Evolutionary conservation across 2,113 vertebrate species (phyloP), one percentile per base, ranked within the genome.

Genomic region (Progne subis): DNA sequence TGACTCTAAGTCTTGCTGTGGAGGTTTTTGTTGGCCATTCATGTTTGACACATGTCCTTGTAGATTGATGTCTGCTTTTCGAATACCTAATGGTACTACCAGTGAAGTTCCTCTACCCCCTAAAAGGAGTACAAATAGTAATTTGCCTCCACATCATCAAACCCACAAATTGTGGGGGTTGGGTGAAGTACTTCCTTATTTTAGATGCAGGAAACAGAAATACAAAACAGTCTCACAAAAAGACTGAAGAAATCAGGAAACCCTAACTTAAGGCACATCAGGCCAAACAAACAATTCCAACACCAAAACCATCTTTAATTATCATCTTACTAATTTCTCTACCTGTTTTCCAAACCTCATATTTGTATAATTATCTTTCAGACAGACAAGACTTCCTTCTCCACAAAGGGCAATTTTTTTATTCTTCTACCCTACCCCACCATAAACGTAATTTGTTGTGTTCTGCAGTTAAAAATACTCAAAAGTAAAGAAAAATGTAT

Each of bases 161-260:
- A 85, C 41, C 26, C 53, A 75, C 60, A 79, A 47, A 88, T 14
- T 2, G 1, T 13, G 8, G 16, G 23, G 12, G 18, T 0, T 6
- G 23, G 24, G 37, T 19, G 8, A 52, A 61, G 39, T 34, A 89
- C 82, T 92, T 95, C 93, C 78, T 82, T 85, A 79, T 90, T 91
- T 94, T 41, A 85, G 53, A 85, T 68, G 16, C 49, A 90, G 70
- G 70, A 94, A 95, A 76, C 0, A 76, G 56, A 94, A 93, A 95
- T 44, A 64, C 50, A 69, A 49, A 70, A 86, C 25, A 59, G 53
- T 8, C 74, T 90, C 53, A 71, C 39, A 61, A 76, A 79, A 87
- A 71, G 49, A 44, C 34, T 90, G 53, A 94, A 79, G 77, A 91
- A 96, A 90, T 60, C 53, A 82, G 67, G 61, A 87, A 94, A 37